Conservation (phyloP, 2,113 vertebrate genomes). For the Crotophaga sulcirostris region DNA sequence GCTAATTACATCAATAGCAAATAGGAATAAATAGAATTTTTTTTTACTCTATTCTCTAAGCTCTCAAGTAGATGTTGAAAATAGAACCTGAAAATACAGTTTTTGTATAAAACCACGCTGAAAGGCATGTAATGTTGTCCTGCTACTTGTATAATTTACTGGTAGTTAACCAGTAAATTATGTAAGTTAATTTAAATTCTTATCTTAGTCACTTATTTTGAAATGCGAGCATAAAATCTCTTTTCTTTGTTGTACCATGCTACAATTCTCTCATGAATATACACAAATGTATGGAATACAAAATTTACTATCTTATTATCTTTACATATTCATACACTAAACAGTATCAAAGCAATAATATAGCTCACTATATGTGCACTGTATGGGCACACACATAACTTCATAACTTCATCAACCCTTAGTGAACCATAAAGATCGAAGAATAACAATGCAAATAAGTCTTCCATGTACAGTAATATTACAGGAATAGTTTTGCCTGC, state of each 20-base stretch:
- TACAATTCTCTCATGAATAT: neutral
- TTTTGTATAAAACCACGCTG: neutral
- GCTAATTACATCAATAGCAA: neutral
- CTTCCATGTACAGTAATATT: slow-evolving; percentile 35
- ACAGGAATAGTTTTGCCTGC: slow-evolving; percentile 53
- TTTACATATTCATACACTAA: neutral
- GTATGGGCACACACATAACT: neutral
- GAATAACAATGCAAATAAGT: slow-evolving; percentile 52
- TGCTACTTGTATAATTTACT: neutral
- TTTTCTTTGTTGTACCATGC: neutral
- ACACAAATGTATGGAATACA: slow-evolving; percentile 23
- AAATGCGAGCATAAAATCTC: neutral
- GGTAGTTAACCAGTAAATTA: neutral
- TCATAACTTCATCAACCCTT: slow-evolving; percentile 30
- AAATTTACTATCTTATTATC: neutral
- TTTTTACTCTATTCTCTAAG: neutral
- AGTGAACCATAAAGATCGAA: slow-evolving; percentile 37
- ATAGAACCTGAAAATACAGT: neutral
- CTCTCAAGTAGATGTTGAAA: neutral
- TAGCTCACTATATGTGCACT: neutral
- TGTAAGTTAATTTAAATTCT: slow-evolving; percentile 36
- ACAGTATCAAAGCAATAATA: neutral
- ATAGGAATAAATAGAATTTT: neutral
- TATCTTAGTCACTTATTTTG: slow-evolving; percentile 22
- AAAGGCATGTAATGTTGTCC: neutral